These are phyloP conservation scores for Dioctria linearis DNA, from an alignment of 2,888 invertebrate genomes.

Conservation along the genomic window DNA sequence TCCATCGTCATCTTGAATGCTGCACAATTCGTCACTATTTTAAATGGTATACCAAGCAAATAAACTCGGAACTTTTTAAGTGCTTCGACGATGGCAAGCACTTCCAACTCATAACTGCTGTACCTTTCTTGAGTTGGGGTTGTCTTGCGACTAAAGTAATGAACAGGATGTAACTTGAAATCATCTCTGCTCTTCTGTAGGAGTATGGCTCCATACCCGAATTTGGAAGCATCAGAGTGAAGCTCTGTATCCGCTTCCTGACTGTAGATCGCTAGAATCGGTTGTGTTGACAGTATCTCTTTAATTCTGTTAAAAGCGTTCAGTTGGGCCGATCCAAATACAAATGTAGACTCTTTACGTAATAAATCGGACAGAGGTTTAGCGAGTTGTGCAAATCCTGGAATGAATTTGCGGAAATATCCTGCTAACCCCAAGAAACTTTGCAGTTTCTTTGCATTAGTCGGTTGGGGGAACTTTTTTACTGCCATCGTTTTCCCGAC, in stretches of 20 bases:
- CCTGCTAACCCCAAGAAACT: conserved; percentile 62
- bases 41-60: conserved; percentile 57
- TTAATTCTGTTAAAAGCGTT: conserved; percentile 57
- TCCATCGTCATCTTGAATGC: too few species aligned
- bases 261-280: conserved; percentile 41
- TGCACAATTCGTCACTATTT: not conserved
- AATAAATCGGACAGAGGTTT: too few species aligned
- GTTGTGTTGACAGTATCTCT: conserved; percentile 47
- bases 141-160: conserved; percentile 26
- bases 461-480: conserved; percentile 58
- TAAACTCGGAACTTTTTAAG: conserved; percentile 62
- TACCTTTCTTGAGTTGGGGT: conserved; percentile 42
- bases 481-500: conserved; percentile 60
- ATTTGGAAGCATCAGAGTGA: too few species aligned
- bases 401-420: conserved; percentile 58
- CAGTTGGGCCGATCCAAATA: conserved; percentile 40
- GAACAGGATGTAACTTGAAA: conserved; percentile 43
- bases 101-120: conserved; percentile 58
- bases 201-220: too few species aligned
- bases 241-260: too few species aligned
- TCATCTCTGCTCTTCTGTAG: conserved; percentile 43
- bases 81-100: conserved; percentile 37
- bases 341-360: too few species aligned
- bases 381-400: too few species aligned
- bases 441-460: conserved; percentile 1